phyloP scores from a whole-genome alignment of 2,113 vertebrate species.

The Hypanus sabinus region DNA sequence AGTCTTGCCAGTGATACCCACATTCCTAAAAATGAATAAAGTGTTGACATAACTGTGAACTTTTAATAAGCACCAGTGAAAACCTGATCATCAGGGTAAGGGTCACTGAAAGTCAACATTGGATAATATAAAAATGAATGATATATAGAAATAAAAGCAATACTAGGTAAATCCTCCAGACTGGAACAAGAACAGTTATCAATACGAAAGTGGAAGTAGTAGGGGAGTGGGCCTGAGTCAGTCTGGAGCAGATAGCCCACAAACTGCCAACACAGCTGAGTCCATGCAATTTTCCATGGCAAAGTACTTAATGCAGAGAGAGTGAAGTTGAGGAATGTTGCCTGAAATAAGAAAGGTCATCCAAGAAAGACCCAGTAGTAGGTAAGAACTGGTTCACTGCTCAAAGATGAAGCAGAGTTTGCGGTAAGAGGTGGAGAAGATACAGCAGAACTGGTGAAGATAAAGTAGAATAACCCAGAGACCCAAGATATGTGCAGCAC shows the following conservation, averaged over 20 bases:
- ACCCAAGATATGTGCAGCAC: not conserved
- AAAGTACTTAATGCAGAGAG: not conserved
- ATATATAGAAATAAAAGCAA: not conserved
- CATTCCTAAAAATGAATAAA: not conserved
- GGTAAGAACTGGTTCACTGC: not conserved
- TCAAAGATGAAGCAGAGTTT: not conserved
- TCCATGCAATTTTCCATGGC: not conserved
- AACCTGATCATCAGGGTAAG: slow-evolving; percentile 20
- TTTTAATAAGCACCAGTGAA: not conserved
- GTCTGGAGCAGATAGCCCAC: too few species aligned
- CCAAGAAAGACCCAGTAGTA: not conserved
- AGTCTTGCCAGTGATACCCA: too few species aligned
- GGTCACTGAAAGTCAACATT: too few species aligned
- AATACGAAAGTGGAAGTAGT: not conserved
- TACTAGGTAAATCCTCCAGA: not conserved
- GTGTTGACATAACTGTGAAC: not conserved
- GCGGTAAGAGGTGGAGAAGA: not conserved
- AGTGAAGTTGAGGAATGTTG: not conserved
- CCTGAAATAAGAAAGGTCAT: not conserved
- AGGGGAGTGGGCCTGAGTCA: not conserved
- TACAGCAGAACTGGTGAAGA: not conserved
- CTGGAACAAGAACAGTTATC: not conserved
- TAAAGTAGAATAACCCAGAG: not conserved
- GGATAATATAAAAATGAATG: not conserved
- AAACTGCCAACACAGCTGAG: not conserved